Percentiles rank a stretch among this genome's conserved stretches.
These are phyloP conservation scores for Drosophila suzukii DNA, from an alignment of 1,140 invertebrate genomes.

Conservation along the genomic window DNA sequence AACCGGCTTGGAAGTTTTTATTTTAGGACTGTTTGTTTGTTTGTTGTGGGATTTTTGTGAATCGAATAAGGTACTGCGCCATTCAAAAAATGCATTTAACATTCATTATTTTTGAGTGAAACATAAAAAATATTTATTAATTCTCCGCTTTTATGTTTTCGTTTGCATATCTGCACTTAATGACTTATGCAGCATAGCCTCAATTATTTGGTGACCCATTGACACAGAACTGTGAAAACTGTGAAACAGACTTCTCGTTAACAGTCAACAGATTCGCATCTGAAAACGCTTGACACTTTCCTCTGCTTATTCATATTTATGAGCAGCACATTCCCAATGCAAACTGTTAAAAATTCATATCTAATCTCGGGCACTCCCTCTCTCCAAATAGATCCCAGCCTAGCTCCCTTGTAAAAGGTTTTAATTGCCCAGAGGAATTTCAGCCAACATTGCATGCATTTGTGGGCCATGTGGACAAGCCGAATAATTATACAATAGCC, in stretches of 20 bases:
- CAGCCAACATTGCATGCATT: constrained; percentile 31
- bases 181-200: constrained; percentile 18
- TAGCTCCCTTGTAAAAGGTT: constrained; percentile 26
- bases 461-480: constrained; percentile 31
- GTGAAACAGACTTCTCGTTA: background rate
- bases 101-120: background rate
- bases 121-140: background rate
- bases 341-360: constrained; percentile 42
- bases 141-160: background rate
- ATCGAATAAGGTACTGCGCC: background rate
- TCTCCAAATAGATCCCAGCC: background rate
- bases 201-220: constrained; percentile 29
- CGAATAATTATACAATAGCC: constrained; percentile 37
- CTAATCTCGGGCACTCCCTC: constrained; percentile 22
- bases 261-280: constrained; percentile 19
- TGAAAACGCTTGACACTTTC: constrained; percentile 8
- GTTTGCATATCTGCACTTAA: background rate
- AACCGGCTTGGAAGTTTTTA: background rate
- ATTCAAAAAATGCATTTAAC: background rate
- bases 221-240: constrained; percentile 18
- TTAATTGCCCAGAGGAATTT: constrained; percentile 41
- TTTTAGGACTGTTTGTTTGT: background rate
- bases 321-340: constrained; percentile 6
- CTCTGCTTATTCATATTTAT: constrained; percentile 29
- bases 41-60: constrained; percentile 6